phyloP scores from a whole-genome alignment of 2,113 vertebrate genomes.

The Corythoichthys intestinalis region DNA sequence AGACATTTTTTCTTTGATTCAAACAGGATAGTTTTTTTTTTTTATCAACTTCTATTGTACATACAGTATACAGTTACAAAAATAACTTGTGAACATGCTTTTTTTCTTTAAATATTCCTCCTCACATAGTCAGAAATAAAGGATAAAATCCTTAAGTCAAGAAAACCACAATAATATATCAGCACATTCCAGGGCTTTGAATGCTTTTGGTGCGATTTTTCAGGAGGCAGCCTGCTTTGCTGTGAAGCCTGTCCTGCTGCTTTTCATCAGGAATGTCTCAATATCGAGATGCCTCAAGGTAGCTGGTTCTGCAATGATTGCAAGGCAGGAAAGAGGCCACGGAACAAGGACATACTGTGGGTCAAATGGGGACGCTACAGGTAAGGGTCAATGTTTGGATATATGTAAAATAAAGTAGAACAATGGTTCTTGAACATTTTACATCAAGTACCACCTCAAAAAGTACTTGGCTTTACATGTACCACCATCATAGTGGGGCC shows the following conservation, averaged over 20 bases:
- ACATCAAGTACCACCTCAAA: too few relatives aligned
- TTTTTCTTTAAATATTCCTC: not conserved
- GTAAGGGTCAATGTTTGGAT: constrained; percentile 57
- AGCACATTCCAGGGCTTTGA: not conserved
- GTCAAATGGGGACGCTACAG: constrained; percentile 97
- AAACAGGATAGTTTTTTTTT: too few relatives aligned
- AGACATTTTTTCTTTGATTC: too few relatives aligned
- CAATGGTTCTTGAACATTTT: too few relatives aligned
- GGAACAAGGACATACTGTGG: constrained; percentile 96
- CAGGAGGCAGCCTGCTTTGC: constrained; percentile 95
- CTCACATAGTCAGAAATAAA: not conserved
- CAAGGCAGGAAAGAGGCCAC: constrained; percentile 93
- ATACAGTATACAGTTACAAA: too few relatives aligned
- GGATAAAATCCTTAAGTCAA: not conserved
- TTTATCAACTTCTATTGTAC: too few relatives aligned
- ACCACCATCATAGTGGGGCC: too few relatives aligned
- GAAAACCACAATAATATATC: not conserved
- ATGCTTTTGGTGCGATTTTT: constrained; percentile 15
- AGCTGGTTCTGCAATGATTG: constrained; percentile 99
- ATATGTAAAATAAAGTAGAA: too few relatives aligned
- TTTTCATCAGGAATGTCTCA: constrained; percentile 96
- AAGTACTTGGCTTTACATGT: too few relatives aligned
- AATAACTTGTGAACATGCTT: too few relatives aligned
- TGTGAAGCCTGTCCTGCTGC: constrained; percentile 97
- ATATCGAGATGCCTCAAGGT: constrained; percentile 96